phyloP scores from a whole-genome alignment of 1,140 invertebrate genomes.

The Pseudomyrmex flavicornis region DNA sequence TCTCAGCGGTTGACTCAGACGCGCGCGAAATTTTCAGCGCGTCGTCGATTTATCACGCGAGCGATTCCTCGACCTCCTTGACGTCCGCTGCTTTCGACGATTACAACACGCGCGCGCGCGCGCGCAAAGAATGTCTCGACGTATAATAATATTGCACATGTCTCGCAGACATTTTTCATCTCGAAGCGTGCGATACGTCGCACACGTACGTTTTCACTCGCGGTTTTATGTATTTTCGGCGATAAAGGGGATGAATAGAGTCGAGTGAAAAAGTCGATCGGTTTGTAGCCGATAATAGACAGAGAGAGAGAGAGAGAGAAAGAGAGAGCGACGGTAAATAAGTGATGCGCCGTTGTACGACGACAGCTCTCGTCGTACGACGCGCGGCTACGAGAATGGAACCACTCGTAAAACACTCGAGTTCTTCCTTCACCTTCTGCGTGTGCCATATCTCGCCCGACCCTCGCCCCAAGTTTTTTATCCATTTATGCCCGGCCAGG shows the following conservation, averaged over 20 bases:
- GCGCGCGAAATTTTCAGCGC: conserved; percentile 5
- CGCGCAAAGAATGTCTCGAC: no score
- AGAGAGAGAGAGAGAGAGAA: no score
- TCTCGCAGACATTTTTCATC: no score
- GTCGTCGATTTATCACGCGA: conserved; percentile 28
- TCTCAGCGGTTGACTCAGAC: neutral
- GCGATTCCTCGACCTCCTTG: neutral
- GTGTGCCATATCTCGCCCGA: conserved; percentile 25
- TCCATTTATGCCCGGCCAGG: conserved; percentile 45
- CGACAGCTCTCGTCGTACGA: neutral
- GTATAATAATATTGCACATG: no score
- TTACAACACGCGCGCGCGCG: neutral
- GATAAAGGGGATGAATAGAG: neutral
- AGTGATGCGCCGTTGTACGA: conserved; percentile 37
- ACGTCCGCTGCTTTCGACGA: neutral
- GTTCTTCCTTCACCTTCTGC: neutral
- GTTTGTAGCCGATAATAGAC: conserved; percentile 30
- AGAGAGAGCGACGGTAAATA: conserved; percentile 16
- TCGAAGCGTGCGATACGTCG: no score
- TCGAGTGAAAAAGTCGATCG: conserved; percentile 9
- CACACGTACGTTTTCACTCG: no score
- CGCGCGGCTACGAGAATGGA: conserved; percentile 37
- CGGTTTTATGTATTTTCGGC: neutral
- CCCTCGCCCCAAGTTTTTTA: conserved; percentile 44
- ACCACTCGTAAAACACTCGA: conserved; percentile 41